These are phyloP conservation scores for Polylopha cassiicola DNA, from an alignment of 2,888 invertebrate genomes.

Conservation along the genomic window DNA sequence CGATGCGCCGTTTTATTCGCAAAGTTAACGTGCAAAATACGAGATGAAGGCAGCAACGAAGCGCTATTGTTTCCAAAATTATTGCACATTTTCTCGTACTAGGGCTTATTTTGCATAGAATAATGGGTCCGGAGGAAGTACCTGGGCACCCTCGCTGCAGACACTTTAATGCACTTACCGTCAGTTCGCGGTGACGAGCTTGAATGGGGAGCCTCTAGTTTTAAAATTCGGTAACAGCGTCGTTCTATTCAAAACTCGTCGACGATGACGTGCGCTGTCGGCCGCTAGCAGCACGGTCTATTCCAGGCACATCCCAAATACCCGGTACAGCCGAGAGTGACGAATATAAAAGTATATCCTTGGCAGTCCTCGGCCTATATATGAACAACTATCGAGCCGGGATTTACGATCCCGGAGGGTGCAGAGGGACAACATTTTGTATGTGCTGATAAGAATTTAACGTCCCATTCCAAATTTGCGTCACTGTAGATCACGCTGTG, in stretches of 20 bases:
- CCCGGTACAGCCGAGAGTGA: background rate
- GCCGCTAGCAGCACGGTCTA: background rate
- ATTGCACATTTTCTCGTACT: conserved; percentile 43
- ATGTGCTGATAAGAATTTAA: too few relatives aligned
- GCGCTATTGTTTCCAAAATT: conserved; percentile 57
- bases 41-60: conserved; percentile 39
- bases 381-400: too few relatives aligned
- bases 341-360: too few relatives aligned
- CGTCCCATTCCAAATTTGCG: too few relatives aligned
- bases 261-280: conserved; percentile 9
- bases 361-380: too few relatives aligned
- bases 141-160: conserved; percentile 39
- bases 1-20: too few relatives aligned
- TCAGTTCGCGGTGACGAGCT: conserved; percentile 40
- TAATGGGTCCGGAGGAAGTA: conserved; percentile 48
- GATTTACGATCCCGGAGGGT: too few relatives aligned
- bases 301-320: conserved; percentile 2
- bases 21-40: background rate
- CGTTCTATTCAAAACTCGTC: conserved; percentile 18
- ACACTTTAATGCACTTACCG: conserved; percentile 59
- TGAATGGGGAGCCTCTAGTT: conserved; percentile 41
- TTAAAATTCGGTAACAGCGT: conserved; percentile 36
- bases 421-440: too few relatives aligned
- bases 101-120: conserved; percentile 62
- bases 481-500: too few relatives aligned